Evolutionary conservation across 2,113 vertebrate genomes (phyloP), one percentile per base, ranked within the genome.

Genomic region (Pseudolaguvia tuberculata): DNA sequence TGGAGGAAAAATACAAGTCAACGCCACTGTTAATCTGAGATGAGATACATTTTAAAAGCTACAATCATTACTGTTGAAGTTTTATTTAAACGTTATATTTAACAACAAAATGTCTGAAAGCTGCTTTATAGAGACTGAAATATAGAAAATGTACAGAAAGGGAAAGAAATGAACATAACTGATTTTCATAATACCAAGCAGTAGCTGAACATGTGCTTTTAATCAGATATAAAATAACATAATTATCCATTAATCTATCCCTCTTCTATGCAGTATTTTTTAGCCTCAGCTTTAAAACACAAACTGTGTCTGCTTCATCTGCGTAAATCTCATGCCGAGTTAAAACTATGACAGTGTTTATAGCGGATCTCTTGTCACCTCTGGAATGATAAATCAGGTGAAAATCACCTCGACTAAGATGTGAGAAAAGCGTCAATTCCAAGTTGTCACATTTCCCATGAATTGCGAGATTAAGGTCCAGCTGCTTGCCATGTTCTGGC

Each of bases 291-390:
- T 63, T 12, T 7, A 42, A 42, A 63, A 63, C 39, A 8, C 35
- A 63, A 45, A 14, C 59, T 59, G 15, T 63, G 35, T 42, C 29
- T 61, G 18, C 17, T 61, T 61, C 39, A 29, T 39, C 29, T 61
- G 5, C 5, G 0, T 45, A 39, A 63, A 42, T 47, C 45, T 47
- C 21, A 4, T 65, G 39, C 61, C 17, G 39, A 47, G 61, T 45
- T 47, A 23, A 21, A 65, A 25, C 39, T 47, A 45, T 45, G 61
- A 45, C 61, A 47, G 61, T n/a, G 23, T 35, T 35, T 35, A 35
- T 35, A 50, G 18, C 67, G 35, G 48, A 50, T 29, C 14, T 81
- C 18, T 85, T 88, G 86, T 88, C 84, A 88, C 87, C 84, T 83
- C 80, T 71, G 14, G 11, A 70, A n/a, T 56, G 35, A 13, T 51